Conservation (phyloP, 1,140 invertebrate species). For the Drosophila repletoides region DNA sequence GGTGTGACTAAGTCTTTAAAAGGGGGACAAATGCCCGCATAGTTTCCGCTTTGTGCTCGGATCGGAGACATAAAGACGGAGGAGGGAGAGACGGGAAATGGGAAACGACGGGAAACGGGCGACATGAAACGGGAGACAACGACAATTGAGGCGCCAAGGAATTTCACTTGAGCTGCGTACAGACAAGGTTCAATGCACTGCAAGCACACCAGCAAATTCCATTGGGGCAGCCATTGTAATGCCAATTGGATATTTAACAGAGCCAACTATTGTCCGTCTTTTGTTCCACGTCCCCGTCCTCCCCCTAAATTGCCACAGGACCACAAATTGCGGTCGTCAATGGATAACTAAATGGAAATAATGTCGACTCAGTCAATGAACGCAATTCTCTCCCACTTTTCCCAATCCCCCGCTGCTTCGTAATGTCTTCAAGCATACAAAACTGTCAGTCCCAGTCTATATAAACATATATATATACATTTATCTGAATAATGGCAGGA, state of each 20-base stretch:
- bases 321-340: constrained; percentile 40
- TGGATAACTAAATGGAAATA: constrained; percentile 41
- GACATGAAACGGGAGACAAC: background rate
- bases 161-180: constrained; percentile 21
- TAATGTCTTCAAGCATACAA: constrained; percentile 28
- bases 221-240: constrained; percentile 38
- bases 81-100: background rate
- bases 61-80: background rate
- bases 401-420: background rate
- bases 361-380: constrained; percentile 33
- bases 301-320: constrained; percentile 2
- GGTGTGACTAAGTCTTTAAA: too few relatives aligned
- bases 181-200: constrained; percentile 34
- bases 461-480: background rate
- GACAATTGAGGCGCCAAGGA: constrained; percentile 7
- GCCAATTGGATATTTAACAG: constrained; percentile 44
- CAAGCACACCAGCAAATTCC: constrained; percentile 18
- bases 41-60: constrained; percentile 34
- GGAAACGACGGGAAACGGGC: background rate
- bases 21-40: constrained; percentile 35
- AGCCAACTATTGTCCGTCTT: constrained; percentile 40
- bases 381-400: background rate
- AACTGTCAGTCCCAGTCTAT: constrained; percentile 19
- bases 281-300: background rate
- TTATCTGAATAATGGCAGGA: background rate